Percentiles rank a stretch among this genome's conserved stretches.
Evolutionary conservation across 2,113 vertebrate genomes (phyloP).

Genomic region (Puffinus mauretanicus): DNA sequence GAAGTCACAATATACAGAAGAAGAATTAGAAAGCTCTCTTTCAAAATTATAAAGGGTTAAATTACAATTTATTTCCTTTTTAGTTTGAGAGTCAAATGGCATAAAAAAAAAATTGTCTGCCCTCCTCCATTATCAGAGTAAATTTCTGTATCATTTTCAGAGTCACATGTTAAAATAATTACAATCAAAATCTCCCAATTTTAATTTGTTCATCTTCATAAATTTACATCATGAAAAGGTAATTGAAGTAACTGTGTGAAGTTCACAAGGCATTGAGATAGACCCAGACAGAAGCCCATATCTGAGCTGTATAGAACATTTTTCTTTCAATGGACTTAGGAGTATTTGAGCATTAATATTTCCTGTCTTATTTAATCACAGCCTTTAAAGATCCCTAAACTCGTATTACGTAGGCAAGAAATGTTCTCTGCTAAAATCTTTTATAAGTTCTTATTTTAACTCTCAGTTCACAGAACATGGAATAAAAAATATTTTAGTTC

Average conservation of each 20-base stretch:
- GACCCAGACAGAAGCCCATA: neutral
- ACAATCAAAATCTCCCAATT: neutral
- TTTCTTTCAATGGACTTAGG: neutral
- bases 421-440: neutral
- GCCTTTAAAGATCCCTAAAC: neutral
- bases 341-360: neutral
- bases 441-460: neutral
- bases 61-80: neutral
- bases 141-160: neutral
- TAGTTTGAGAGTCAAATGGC: neutral
- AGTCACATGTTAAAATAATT: neutral
- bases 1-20: neutral
- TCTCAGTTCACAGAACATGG: neutral
- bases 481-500: neutral
- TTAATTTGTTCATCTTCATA: neutral
- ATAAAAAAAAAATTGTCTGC: neutral
- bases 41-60: neutral
- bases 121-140: neutral
- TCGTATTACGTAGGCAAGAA: neutral
- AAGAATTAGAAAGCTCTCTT: neutral
- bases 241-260: neutral
- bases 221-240: neutral
- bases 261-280: neutral
- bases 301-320: neutral
- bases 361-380: neutral